These are phyloP conservation scores for Eupithecia vulgata DNA, from an alignment of 2,888 invertebrate species.

Conservation along the genomic window DNA sequence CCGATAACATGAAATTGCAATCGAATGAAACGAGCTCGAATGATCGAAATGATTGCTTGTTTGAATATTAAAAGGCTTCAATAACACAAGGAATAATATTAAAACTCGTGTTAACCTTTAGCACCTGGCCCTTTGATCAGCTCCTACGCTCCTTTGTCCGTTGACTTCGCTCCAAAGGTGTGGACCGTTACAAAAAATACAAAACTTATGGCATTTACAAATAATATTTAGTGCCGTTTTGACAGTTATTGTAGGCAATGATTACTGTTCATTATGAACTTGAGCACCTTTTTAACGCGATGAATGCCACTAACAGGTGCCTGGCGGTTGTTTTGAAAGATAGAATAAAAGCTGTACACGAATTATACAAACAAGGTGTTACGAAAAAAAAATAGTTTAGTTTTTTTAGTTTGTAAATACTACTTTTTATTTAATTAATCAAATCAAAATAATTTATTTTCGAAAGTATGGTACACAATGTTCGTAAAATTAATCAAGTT, in stretches of 20 bases:
- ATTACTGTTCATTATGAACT: slow-evolving; percentile 74
- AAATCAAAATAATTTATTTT: too few relatives aligned
- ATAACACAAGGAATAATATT: slow-evolving; percentile 48
- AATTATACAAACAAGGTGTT: slow-evolving; percentile 5
- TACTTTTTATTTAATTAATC: too few relatives aligned
- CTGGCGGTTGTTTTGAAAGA: slow-evolving; percentile 18
- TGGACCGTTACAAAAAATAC: slow-evolving; percentile 76
- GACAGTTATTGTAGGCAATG: slow-evolving; percentile 82
- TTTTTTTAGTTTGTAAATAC: too few relatives aligned
- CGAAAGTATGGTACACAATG: too few relatives aligned
- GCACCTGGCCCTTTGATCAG: slow-evolving; percentile 67
- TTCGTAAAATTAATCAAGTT: too few relatives aligned
- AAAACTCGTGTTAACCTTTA: slow-evolving; percentile 65
- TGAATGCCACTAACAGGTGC: slow-evolving; percentile 70
- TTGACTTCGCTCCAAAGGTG: slow-evolving; percentile 66
- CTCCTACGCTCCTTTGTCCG: slow-evolving; percentile 64
- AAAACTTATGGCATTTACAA: slow-evolving; percentile 79
- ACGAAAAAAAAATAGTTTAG: too few relatives aligned
- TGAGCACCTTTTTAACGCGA: slow-evolving; percentile 65
- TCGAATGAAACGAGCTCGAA: slow-evolving; percentile 14
- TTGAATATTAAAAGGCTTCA: slow-evolving; percentile 55
- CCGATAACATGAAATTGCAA: slow-evolving; percentile 5
- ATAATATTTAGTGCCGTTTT: slow-evolving; percentile 82
- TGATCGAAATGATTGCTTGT: slow-evolving; percentile 49
- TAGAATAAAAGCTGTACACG: slow-evolving; percentile 1